These are phyloP conservation scores for Mycogona germanica DNA, from an alignment of 2,888 invertebrate genomes.

Conservation along the genomic window DNA sequence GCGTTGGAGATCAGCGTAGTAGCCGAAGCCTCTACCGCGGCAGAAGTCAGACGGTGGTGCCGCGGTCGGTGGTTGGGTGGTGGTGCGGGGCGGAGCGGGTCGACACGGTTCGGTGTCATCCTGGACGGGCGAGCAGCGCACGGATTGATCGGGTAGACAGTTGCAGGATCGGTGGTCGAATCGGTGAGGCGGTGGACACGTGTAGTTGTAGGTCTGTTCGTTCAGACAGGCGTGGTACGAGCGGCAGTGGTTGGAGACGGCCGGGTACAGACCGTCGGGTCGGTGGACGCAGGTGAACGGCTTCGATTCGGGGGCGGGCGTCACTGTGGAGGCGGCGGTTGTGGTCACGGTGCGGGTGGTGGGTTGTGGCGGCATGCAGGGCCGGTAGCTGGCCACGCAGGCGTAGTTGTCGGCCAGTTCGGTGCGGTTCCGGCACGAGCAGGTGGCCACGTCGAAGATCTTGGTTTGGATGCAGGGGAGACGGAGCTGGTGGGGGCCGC, in stretches of 20 bases:
- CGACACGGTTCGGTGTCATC: neutral
- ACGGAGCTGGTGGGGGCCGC: neutral
- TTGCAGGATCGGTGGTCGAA: constrained; percentile 1
- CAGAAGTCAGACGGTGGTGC: constrained; percentile 10
- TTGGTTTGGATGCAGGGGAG: neutral
- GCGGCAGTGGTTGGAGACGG: neutral
- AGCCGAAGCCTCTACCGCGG: neutral
- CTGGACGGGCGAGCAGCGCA: neutral
- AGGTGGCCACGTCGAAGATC: neutral
- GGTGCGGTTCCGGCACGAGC: neutral
- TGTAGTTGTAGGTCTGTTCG: constrained; percentile 1
- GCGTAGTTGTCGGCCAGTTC: neutral
- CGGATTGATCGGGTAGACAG: neutral
- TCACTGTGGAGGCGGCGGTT: neutral
- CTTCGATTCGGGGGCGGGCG: neutral
- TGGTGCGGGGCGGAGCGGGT: neutral
- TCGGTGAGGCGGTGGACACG: neutral
- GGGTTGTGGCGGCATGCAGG: neutral
- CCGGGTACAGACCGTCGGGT: neutral
- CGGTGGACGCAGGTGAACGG: neutral
- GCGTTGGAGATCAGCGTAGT: constrained; percentile 3
- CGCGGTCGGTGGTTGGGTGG: neutral
- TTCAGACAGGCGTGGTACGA: constrained; percentile 1
- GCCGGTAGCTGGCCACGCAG: neutral
- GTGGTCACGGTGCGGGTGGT: neutral